phyloP scores from a whole-genome alignment of 2,113 vertebrate species.

The Macaca fascicularis region DNA sequence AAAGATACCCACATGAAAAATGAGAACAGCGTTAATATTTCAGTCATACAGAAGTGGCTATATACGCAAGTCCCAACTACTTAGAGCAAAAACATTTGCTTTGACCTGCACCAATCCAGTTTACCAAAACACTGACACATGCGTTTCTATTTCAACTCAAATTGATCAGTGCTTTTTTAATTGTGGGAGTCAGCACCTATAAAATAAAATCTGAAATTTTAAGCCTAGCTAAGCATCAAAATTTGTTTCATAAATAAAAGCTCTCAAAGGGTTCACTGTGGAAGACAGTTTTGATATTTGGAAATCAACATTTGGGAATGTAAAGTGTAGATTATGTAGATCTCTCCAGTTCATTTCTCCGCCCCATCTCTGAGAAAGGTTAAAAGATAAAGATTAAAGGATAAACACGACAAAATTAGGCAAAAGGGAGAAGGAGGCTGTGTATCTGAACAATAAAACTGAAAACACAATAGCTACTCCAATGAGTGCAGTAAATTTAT shows the following conservation, averaged over 20 bases:
- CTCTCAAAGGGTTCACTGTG: background rate
- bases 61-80: background rate
- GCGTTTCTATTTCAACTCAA: background rate
- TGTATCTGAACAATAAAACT: background rate
- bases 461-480: background rate
- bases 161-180: conserved; percentile 17
- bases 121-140: background rate
- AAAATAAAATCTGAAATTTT: conserved; percentile 15
- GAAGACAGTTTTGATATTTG: conserved; percentile 13
- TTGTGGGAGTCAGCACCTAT: background rate
- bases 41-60: background rate
- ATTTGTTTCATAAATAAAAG: conserved; percentile 30
- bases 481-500: background rate
- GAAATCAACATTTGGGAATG: conserved; percentile 35
- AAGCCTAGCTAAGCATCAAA: conserved; percentile 21
- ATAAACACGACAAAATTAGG: background rate
- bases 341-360: background rate
- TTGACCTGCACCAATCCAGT: background rate
- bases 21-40: background rate
- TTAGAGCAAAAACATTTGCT: background rate
- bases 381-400: background rate
- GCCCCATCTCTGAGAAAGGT: background rate
- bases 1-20: conserved; percentile 16
- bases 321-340: conserved; percentile 2
- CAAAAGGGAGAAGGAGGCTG: background rate